phyloP scores from a whole-genome alignment of 2,888 invertebrate genomes.

The Alsophila aescularia region DNA sequence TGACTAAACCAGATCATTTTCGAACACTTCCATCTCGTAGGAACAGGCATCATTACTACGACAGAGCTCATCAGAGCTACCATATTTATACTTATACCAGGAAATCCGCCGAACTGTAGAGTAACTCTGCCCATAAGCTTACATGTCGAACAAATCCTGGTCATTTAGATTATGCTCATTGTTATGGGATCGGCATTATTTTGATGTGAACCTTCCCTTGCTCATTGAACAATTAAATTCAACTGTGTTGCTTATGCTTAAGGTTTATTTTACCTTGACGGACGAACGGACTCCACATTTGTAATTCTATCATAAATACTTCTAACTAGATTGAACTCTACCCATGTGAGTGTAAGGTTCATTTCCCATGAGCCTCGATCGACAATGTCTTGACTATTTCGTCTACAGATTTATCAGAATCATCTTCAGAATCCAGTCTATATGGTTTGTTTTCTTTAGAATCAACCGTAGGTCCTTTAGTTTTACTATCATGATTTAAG shows the following conservation, averaged over 20 bases:
- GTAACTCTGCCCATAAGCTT: constrained; percentile 44
- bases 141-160: constrained; percentile 60
- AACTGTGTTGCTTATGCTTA: background rate
- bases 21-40: background rate
- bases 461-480: background rate
- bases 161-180: constrained; percentile 67
- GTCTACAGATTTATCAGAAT: constrained; percentile 17
- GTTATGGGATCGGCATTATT: constrained; percentile 51
- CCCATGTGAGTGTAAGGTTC: constrained; percentile 30
- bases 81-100: constrained; percentile 23
- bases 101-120: constrained; percentile 45
- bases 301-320: constrained; percentile 13
- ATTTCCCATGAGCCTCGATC: constrained; percentile 30
- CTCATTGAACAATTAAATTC: constrained; percentile 5
- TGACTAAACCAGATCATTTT: no score
- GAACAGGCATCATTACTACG: constrained; percentile 13
- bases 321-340: constrained; percentile 38
- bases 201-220: constrained; percentile 26
- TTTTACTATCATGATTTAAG: background rate
- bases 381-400: constrained; percentile 15
- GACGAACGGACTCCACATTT: background rate
- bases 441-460: constrained; percentile 13
- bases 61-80: constrained; percentile 1
- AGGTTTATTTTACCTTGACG: constrained; percentile 1
- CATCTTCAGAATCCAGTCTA: constrained; percentile 1